Evolutionary conservation across 1,140 invertebrate species (phyloP).

Genomic region (Aethina tumida): DNA sequence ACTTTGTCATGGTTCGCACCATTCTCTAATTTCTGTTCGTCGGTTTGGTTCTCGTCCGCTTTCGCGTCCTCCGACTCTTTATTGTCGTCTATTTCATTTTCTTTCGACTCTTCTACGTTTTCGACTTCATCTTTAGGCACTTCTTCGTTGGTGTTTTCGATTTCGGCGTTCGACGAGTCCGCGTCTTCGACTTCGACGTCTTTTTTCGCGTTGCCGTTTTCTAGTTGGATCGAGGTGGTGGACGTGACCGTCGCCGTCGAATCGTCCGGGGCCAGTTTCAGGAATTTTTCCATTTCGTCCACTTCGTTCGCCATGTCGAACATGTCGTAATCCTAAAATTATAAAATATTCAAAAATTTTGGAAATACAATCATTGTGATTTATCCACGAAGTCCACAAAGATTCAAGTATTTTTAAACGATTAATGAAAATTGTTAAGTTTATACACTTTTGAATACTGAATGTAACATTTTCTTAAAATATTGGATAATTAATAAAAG

Average conservation of each 20-base stretch:
- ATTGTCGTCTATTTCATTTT: slow-evolving; percentile 10
- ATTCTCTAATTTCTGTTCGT: slow-evolving; percentile 11
- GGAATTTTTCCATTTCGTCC: slow-evolving; percentile 77
- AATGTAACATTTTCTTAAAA: no score
- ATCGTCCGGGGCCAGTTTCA: slow-evolving; percentile 48
- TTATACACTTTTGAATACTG: no score
- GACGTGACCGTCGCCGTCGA: slow-evolving; percentile 16
- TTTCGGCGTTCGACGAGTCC: slow-evolving; percentile 20
- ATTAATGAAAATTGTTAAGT: no score
- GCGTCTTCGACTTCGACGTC: slow-evolving; percentile 7
- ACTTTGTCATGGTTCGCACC: slow-evolving; percentile 10
- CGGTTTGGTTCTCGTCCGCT: not conserved
- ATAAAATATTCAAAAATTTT: not conserved
- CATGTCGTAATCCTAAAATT: slow-evolving; percentile 76
- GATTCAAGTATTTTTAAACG: no score
- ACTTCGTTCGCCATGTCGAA: slow-evolving; percentile 88
- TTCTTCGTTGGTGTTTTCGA: slow-evolving; percentile 19
- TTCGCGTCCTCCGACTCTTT: not conserved
- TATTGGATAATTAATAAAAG: no score
- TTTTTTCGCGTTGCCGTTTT: no score
- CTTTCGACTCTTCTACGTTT: slow-evolving; percentile 7
- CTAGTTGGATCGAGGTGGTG: slow-evolving; percentile 22
- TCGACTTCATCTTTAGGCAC: slow-evolving; percentile 12
- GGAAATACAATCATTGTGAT: slow-evolving; percentile 2
- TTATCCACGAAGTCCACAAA: no score